Conservation (phyloP, 2,797 vertebrate genomes). For the Dendrocincla tyrannina region DNA sequence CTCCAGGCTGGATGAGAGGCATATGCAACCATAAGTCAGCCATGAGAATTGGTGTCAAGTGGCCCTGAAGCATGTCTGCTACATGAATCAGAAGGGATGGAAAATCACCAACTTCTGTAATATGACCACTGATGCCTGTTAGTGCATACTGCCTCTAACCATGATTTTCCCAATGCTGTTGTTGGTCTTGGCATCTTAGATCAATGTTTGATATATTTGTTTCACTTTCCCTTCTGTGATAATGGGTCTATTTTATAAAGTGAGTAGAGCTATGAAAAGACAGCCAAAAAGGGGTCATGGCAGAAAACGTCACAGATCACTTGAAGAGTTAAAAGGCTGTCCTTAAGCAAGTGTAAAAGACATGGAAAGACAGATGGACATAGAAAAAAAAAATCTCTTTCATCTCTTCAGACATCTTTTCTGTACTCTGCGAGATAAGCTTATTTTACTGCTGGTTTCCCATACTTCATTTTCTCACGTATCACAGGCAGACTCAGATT, state of each 20-base stretch:
- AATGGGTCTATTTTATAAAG: not conserved
- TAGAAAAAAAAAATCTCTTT: accelerated
- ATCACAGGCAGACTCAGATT: not conserved
- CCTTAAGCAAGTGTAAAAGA: not conserved
- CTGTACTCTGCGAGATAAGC: not conserved
- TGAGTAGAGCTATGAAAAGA: not conserved
- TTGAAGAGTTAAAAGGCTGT: not conserved
- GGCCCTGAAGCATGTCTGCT: not conserved
- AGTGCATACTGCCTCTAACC: not conserved
- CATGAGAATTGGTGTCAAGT: not conserved
- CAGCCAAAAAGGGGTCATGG: not conserved
- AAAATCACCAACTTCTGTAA: not conserved
- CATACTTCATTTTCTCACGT: not conserved
- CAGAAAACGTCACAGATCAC: not conserved
- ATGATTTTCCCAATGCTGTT: not conserved
- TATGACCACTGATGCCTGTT: not conserved
- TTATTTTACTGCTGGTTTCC: not conserved
- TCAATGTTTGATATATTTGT: not conserved
- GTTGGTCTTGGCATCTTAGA: not conserved
- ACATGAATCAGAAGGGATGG: not conserved
- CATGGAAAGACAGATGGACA: not conserved
- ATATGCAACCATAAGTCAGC: not conserved
- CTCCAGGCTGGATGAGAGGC: not conserved
- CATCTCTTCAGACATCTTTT: not conserved
- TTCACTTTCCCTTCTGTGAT: not conserved